Evolutionary conservation across 2,113 vertebrate species (phyloP).

Genomic region (Aegithalos caudatus): DNA sequence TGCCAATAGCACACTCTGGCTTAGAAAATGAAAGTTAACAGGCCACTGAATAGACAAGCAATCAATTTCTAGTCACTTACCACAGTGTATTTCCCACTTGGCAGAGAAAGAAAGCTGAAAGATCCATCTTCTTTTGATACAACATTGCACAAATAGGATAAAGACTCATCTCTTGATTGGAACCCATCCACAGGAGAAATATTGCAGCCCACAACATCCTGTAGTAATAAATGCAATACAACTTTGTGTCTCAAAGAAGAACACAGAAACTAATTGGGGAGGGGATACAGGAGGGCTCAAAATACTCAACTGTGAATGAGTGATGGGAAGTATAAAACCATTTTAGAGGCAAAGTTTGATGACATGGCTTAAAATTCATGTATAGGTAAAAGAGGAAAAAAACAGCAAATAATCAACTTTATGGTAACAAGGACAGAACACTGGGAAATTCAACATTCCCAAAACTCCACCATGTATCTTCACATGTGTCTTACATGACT

Average conservation of each 20-base stretch:
- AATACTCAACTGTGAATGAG: background rate
- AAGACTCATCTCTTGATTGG: constrained; percentile 75
- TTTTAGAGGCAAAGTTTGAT: background rate
- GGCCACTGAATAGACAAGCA: background rate
- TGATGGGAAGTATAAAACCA: background rate
- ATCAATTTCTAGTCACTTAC: constrained; percentile 65
- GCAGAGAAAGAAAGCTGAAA: constrained; percentile 88
- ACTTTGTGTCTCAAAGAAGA: background rate
- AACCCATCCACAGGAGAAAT: constrained; percentile 84
- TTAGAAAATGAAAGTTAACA: background rate
- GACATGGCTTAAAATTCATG: background rate
- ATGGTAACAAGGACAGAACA: background rate
- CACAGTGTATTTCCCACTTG: constrained; percentile 91
- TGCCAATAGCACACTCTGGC: background rate
- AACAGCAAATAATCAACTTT: background rate
- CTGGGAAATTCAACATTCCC: background rate
- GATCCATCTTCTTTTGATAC: constrained; percentile 89
- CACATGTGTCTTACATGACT: background rate
- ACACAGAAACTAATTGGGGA: background rate
- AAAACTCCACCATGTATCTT: background rate
- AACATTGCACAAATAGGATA: constrained; percentile 85
- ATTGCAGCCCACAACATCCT: constrained; percentile 89
- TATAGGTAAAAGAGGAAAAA: background rate
- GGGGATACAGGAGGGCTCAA: background rate
- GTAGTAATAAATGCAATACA: background rate